Conservation (phyloP, 2,797 vertebrate genomes). For the Muscicapa comitata region DNA sequence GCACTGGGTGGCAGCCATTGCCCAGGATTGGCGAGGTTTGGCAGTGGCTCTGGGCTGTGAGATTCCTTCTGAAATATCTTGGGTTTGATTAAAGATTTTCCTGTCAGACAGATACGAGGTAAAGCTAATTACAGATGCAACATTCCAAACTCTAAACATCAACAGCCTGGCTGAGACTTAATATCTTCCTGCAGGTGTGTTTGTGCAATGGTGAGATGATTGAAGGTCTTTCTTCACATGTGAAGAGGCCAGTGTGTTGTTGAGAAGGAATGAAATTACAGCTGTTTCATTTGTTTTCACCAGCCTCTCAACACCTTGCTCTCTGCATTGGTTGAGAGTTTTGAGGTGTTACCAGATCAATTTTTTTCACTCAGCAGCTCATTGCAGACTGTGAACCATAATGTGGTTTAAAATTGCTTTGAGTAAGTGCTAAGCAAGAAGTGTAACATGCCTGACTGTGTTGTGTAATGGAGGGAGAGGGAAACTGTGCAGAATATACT, state of each 20-base stretch:
- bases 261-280: neutral
- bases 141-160: neutral
- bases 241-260: neutral
- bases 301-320: neutral
- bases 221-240: neutral
- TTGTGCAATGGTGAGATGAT: neutral
- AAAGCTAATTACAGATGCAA: neutral
- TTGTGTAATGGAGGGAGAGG: neutral
- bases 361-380: neutral
- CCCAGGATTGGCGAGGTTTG: neutral
- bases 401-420: neutral
- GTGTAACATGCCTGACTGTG: neutral
- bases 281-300: neutral
- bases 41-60: neutral
- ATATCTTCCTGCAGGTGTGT: neutral
- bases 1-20: conserved; percentile 25
- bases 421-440: neutral
- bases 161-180: neutral
- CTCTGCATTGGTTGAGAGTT: neutral
- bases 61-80: neutral
- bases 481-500: neutral
- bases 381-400: neutral
- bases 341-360: neutral
- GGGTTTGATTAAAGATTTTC: neutral
- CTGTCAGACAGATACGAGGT: neutral